A percentile compares a stretch with the other conserved stretches of the same genome.
Conservation (phyloP, 1,140 invertebrate genomes). For the Pseudomyrmex concolor region DNA sequence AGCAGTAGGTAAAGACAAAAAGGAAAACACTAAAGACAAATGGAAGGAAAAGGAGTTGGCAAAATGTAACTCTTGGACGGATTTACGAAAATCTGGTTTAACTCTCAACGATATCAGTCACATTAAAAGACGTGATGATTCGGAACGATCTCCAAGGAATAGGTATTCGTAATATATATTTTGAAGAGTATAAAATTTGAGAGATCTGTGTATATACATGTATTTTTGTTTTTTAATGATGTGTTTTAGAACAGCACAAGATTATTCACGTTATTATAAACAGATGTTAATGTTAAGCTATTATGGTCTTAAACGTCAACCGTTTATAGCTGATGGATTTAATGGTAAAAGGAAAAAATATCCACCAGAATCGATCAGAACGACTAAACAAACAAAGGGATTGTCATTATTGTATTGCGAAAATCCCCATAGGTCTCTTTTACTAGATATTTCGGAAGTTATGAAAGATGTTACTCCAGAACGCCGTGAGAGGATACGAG, state of each 20-base stretch:
- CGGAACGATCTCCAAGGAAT: slow-evolving; percentile 70
- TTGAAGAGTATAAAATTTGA: background rate
- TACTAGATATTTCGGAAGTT: slow-evolving; percentile 74
- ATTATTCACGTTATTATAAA: slow-evolving; percentile 78
- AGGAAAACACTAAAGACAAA: slow-evolving; percentile 68
- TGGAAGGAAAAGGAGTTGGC: slow-evolving; percentile 74
- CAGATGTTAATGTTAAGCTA: slow-evolving; percentile 81
- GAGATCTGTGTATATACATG: slow-evolving; percentile 37
- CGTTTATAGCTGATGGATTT: slow-evolving; percentile 75
- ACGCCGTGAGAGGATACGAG: slow-evolving; percentile 79
- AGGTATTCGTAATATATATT: slow-evolving; percentile 67
- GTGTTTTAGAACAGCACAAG: slow-evolving; percentile 77
- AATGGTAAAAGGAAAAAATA: slow-evolving; percentile 76
- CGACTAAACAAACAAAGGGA: slow-evolving; percentile 75
- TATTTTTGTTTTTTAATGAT: slow-evolving; percentile 26
- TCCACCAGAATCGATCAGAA: slow-evolving; percentile 78
- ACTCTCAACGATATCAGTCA: slow-evolving; percentile 75
- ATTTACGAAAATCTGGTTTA: slow-evolving; percentile 76
- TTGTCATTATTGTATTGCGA: slow-evolving; percentile 77
- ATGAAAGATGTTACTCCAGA: slow-evolving; percentile 74
- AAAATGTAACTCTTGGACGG: slow-evolving; percentile 76
- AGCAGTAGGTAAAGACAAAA: slow-evolving; percentile 42
- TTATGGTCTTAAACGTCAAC: slow-evolving; percentile 70
- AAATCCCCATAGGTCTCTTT: slow-evolving; percentile 78
- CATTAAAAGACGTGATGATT: slow-evolving; percentile 69